Evolutionary conservation across 2,888 invertebrate genomes (phyloP).

Genomic region (Dugesia japonica): DNA sequence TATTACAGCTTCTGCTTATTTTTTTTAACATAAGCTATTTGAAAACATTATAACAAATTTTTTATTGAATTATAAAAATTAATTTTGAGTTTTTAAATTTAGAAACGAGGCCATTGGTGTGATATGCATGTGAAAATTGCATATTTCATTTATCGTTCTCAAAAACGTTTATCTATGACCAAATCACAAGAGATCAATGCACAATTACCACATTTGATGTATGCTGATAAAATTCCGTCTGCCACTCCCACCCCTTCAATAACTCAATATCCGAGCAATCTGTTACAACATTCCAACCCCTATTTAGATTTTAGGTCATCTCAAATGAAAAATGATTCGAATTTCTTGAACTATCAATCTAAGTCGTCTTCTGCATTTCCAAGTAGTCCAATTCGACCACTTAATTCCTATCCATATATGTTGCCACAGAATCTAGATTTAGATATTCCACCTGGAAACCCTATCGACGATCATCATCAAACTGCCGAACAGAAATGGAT

Average conservation of each 20-base stretch:
- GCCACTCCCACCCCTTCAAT: not conserved
- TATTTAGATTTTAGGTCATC: not conserved
- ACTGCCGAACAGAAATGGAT: not conserved
- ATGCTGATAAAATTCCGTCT: not conserved
- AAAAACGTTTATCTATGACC: not conserved
- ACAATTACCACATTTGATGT: not conserved
- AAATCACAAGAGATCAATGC: not conserved
- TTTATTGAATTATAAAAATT: not conserved
- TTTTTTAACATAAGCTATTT: not conserved
- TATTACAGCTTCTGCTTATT: not conserved
- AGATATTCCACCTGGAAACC: not conserved
- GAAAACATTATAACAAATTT: not conserved
- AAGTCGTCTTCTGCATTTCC: not conserved
- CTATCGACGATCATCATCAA: not conserved
- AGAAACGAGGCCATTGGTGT: conserved; percentile 27
- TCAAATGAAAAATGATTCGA: not conserved
- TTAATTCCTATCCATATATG: not conserved
- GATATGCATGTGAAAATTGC: conserved; percentile 29
- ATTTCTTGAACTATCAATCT: not conserved
- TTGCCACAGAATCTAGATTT: not conserved
- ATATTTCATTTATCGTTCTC: conserved; percentile 16
- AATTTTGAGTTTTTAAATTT: not conserved
- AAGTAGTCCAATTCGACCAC: not conserved
- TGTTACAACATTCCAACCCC: not conserved
- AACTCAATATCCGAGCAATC: not conserved